Evolutionary conservation across 92 coral and sea anemone species (phyloP).

Genomic region (Meandrina meandrites): DNA sequence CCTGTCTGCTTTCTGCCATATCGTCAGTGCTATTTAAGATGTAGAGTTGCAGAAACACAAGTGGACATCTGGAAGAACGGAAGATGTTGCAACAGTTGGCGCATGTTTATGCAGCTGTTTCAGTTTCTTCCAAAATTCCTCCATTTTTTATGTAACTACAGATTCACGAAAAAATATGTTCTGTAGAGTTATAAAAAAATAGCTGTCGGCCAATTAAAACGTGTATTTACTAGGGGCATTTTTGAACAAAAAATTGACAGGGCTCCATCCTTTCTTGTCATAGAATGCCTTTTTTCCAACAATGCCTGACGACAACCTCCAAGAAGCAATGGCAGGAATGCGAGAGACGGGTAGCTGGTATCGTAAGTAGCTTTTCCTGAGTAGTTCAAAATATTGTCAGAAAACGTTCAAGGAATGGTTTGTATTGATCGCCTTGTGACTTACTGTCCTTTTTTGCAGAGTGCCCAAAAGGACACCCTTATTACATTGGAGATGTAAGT

Average conservation of each 20-base stretch:
- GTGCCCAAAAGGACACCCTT: conserved; percentile 86
- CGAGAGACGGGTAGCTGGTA: conserved; percentile 71
- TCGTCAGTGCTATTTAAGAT: background rate
- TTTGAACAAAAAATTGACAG: background rate
- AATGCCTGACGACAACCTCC: conserved; percentile 87
- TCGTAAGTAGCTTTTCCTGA: conserved; percentile 52
- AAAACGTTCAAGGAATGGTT: background rate
- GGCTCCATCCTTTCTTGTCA: background rate
- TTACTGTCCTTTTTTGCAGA: conserved; percentile 33
- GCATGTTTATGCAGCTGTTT: background rate
- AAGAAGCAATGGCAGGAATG: conserved; percentile 76
- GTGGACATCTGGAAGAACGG: background rate
- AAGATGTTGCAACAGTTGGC: no score
- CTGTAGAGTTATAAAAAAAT: no score
- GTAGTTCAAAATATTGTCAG: background rate
- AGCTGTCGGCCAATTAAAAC: background rate
- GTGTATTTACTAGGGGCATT: background rate
- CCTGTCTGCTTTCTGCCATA: background rate
- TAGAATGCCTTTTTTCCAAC: conserved; percentile 78
- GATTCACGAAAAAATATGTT: background rate
- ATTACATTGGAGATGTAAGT: conserved; percentile 87
- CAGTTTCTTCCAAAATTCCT: background rate
- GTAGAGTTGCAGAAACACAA: background rate
- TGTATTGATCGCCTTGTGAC: background rate
- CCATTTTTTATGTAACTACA: background rate